phyloP scores from a whole-genome alignment of 1,140 invertebrate species.

The Lethrus apterus region DNA sequence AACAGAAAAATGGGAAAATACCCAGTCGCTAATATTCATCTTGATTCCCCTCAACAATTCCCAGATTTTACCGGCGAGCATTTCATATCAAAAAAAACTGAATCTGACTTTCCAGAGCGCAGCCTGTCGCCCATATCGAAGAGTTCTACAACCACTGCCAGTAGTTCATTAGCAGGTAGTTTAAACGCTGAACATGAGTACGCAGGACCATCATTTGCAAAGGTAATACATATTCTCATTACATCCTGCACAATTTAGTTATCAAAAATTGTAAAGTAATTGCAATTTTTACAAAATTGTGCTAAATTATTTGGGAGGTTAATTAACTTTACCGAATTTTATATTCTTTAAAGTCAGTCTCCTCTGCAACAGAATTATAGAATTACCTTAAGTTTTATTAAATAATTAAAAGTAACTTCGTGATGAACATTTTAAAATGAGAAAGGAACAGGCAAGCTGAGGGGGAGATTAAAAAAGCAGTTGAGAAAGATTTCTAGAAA shows the following conservation, averaged over 20 bases:
- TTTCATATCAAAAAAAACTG: slow-evolving; percentile 24
- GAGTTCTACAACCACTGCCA: slow-evolving; percentile 3
- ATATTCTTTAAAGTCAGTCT: slow-evolving; percentile 22
- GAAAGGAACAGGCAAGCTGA: too few relatives aligned
- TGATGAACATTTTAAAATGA: too few relatives aligned
- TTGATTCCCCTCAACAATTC: slow-evolving; percentile 59
- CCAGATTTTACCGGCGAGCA: slow-evolving; percentile 47
- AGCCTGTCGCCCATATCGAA: slow-evolving; percentile 19
- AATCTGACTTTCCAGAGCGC: slow-evolving; percentile 25
- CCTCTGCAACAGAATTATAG: too few relatives aligned
- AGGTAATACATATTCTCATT: slow-evolving; percentile 41
- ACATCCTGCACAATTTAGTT: neutral
- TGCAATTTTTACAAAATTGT: slow-evolving; percentile 7
- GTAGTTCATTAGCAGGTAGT: slow-evolving; percentile 28
- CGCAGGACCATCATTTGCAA: slow-evolving; percentile 50
- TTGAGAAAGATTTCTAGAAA: too few relatives aligned
- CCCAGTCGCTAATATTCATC: slow-evolving; percentile 48
- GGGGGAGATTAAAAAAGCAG: too few relatives aligned
- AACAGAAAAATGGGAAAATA: slow-evolving; percentile 61
- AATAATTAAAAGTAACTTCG: too few relatives aligned
- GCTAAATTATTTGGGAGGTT: slow-evolving; percentile 21
- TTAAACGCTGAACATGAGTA: slow-evolving; percentile 26
- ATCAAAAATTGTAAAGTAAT: neutral
- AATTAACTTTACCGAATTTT: slow-evolving; percentile 21
- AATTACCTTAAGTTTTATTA: too few relatives aligned